Evolutionary conservation across 2,113 vertebrate species (phyloP), one percentile per base, ranked within the genome.

Genomic region (Myocastor coypus): DNA sequence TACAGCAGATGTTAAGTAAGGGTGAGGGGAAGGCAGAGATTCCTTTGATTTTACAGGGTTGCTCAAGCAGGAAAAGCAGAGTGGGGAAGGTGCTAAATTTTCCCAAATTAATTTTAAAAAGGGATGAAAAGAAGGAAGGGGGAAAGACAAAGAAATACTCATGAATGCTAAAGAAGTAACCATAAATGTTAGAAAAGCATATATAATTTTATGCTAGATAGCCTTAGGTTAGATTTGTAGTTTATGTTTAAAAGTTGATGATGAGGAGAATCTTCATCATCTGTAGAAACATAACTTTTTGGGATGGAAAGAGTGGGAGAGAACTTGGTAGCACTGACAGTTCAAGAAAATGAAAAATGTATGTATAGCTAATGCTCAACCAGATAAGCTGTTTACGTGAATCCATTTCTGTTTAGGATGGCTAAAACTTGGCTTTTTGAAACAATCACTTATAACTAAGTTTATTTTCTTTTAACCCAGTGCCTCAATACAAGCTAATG

Each of bases 221-320:
- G 0, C 78, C 37, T 94, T 78, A 63, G 87, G 84, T n/a, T 90
- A 63, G 55, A 71, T 94, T 92, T 97, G 92, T 96, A 87, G 64
- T 26, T 14, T 34, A 92, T 37, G 24, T 97, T 97, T 89, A 89
- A 96, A 97, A 94, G 55, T 52, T 32, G 37, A 66, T 28, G 77
- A 87, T 87, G 92, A 97, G 20, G 61, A 83, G 93, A 94, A 95
- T 63, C 83, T 57, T 68, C 61, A 22, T 94, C 80, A 63, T 46
- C 42, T 64, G 86, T 96, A 97, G 78, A 83, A 97, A 91, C 80
- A 93, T 97, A 91, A 22, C 87, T 97, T 75, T 93, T 95, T 97
- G 87, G 93, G 89, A 40, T 57, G 90, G 80, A 97, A 96, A 97
- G 94, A 90, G 50, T 84, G 92, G 83, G 57, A 55, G 68, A 97